Percentiles rank a stretch among this genome's conserved stretches.
phyloP scores from a whole-genome alignment of 1,140 invertebrate species.

The Andricus grossulariae region DNA sequence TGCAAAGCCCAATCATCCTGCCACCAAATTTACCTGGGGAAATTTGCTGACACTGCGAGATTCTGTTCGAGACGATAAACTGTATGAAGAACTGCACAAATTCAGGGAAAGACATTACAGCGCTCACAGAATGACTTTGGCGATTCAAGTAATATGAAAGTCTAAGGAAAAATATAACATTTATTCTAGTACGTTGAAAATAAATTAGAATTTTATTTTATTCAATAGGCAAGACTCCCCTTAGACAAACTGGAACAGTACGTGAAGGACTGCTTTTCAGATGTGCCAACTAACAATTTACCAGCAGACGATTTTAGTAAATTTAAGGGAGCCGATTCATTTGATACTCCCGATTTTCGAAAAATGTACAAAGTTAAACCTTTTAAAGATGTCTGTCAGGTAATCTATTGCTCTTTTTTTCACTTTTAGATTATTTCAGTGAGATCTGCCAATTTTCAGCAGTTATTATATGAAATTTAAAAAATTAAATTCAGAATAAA shows the following conservation, averaged over 20 bases:
- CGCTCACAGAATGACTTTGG: conserved; percentile 91
- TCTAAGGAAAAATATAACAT: conserved; percentile 32
- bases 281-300: conserved; percentile 80
- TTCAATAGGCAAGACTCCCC: conserved; percentile 83
- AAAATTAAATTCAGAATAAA: too few relatives aligned
- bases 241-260: conserved; percentile 84
- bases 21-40: conserved; percentile 90
- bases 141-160: conserved; percentile 79
- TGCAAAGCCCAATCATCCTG: conserved; percentile 83
- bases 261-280: conserved; percentile 80
- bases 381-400: conserved; percentile 83
- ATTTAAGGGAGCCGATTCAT: conserved; percentile 75
- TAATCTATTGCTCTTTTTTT: conserved; percentile 57
- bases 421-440: background rate
- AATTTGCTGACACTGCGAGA: conserved; percentile 86
- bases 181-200: conserved; percentile 29
- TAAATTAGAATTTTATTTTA: conserved; percentile 34
- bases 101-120: conserved; percentile 91
- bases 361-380: conserved; percentile 88
- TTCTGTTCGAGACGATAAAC: conserved; percentile 79
- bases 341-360: conserved; percentile 81
- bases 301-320: conserved; percentile 79
- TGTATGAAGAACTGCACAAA: conserved; percentile 83
- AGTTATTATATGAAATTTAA: too few relatives aligned
- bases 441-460: too few relatives aligned